A percentile compares a stretch with the other conserved stretches of the same genome.
Evolutionary conservation across 53 echinoderm and acorn worm species (phyloP).

Genomic region (Apostichopus leukothele): DNA sequence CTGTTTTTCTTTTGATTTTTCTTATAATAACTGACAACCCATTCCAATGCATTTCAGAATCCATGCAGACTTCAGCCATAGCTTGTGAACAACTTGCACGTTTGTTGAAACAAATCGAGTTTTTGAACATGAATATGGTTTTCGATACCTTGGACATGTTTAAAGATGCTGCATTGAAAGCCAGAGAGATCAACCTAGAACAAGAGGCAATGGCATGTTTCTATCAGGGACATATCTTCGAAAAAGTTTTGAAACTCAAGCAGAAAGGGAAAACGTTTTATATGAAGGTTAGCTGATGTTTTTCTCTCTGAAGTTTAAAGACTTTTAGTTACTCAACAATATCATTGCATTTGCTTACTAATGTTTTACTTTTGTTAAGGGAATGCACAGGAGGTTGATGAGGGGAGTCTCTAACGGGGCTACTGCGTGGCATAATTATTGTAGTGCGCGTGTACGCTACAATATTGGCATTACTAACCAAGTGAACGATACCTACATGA

Average conservation of each 20-base stretch:
- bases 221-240: conserved; percentile 39
- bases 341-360: too few relatives aligned
- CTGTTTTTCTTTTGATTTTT: too few relatives aligned
- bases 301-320: too few relatives aligned
- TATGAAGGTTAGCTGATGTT: conserved; percentile 4
- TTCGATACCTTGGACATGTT: conserved; percentile 37
- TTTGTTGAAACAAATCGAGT: conserved; percentile 1
- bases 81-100: conserved; percentile 5
- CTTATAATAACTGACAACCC: too few relatives aligned
- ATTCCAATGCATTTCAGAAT: not conserved
- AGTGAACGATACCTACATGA: too few relatives aligned
- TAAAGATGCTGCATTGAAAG: conserved; percentile 39
- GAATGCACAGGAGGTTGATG: too few relatives aligned
- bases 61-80: conserved; percentile 16
- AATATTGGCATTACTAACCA: too few relatives aligned
- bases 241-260: conserved; percentile 27
- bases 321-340: too few relatives aligned
- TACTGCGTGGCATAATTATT: too few relatives aligned
- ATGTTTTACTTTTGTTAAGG: too few relatives aligned
- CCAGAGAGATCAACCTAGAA: conserved; percentile 33
- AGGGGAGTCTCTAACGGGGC: too few relatives aligned
- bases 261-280: conserved; percentile 39
- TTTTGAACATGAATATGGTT: conserved; percentile 40
- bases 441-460: too few relatives aligned
- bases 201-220: conserved; percentile 36